Evolutionary conservation across 2,797 vertebrate genomes (phyloP).

Genomic region (Lates japonicus): DNA sequence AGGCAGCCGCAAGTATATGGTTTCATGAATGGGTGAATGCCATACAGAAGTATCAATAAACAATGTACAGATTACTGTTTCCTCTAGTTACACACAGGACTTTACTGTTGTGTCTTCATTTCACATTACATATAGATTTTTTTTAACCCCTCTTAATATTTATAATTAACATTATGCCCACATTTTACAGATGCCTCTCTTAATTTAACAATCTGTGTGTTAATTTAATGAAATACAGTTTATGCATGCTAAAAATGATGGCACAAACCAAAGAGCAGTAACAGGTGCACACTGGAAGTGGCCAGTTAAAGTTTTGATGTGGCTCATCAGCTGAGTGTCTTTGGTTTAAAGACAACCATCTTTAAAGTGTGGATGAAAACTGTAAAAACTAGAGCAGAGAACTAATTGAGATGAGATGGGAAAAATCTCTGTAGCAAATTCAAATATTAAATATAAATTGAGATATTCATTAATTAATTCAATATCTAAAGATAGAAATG

Average conservation of each 20-base stretch:
- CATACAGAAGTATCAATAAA: background rate
- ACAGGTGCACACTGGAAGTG: background rate
- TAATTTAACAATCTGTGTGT: background rate
- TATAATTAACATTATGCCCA: background rate
- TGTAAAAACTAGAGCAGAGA: background rate
- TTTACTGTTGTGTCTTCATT: too few relatives aligned
- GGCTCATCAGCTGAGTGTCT: background rate
- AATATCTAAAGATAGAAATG: background rate
- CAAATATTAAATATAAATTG: background rate
- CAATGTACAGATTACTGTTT: background rate
- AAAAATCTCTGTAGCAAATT: background rate
- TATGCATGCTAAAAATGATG: background rate
- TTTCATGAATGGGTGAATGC: background rate
- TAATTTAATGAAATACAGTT: background rate
- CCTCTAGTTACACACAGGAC: background rate
- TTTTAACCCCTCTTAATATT: background rate
- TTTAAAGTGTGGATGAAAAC: background rate
- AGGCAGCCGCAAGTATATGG: background rate
- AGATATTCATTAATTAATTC: background rate
- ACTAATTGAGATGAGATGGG: background rate
- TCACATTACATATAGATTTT: too few relatives aligned
- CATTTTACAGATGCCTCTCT: background rate
- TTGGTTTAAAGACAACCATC: background rate
- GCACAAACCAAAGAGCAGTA: background rate
- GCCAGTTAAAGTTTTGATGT: background rate